Evolutionary conservation across 2,113 vertebrate genomes (phyloP), one percentile per base, ranked within the genome.

Genomic region (Atlantisia rogersi): DNA sequence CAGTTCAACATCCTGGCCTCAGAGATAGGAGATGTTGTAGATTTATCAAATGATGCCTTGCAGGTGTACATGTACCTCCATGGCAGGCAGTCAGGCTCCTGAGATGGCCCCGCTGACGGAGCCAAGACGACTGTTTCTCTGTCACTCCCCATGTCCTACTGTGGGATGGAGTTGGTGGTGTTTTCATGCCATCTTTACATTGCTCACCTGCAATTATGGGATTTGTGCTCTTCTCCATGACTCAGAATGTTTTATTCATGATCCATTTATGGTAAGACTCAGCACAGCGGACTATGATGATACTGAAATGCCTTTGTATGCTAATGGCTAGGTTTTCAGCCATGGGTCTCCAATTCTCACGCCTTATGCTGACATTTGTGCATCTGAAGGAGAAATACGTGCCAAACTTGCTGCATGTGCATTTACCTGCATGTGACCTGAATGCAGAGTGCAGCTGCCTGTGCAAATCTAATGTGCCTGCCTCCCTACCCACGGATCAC

Each of bases 231-330:
- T 53, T 67, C 76, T 73, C 56, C 37, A 2, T 65, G 78, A 70
- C 68, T 96, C 83, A 88, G 52, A 93, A 89, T 68, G 29, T 78
- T 92, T 90, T 91, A 84, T 88, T 93, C 67, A 69, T 59, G 32
- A 90, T 81, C 28, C 46, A 56, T 80, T 90, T 88, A 73, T 18
- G 52, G 24, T 25, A 79, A 84, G 42, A 63, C 55, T 60, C 75
- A 82, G 48, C 50, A 76, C 53, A 73, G 73, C 29, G 39, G 50
- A 68, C 32, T 77, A 68, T 56, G 70, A 60, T n/a, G 52, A 20
- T 29, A 56, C 50, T 59, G 42, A 77, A 67, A 53, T 15, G 63
- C 44, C 26, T 65, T 44, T 65, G 32, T n/a, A 31, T 82, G 11
- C 11, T 59, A 50, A 67, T 40, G 21, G 8, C 2, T 31, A 32